Conservation (phyloP, 2,113 vertebrate species). For the Hippocampus barbouri region DNA sequence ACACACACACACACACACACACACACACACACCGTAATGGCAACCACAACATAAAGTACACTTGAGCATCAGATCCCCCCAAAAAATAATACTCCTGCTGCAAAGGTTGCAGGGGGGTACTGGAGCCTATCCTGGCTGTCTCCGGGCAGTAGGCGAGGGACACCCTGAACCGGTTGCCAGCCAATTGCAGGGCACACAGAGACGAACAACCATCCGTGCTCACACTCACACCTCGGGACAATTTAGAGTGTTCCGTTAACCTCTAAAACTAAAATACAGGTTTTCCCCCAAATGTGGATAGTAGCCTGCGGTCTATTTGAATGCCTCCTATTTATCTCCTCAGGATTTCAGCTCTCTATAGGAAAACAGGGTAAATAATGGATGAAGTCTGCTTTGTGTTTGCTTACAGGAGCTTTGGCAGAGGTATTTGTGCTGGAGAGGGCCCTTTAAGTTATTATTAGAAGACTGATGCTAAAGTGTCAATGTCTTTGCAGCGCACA, state of each 20-base stretch:
- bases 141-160: no score
- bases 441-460: background rate
- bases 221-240: no score
- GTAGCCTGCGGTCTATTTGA: background rate
- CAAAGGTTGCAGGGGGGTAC: no score
- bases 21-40: background rate
- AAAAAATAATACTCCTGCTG: no score
- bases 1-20: background rate
- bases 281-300: background rate
- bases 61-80: background rate
- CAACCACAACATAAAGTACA: background rate
- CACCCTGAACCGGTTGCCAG: no score
- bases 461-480: background rate
- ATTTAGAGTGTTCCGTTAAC: no score
- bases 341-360: background rate
- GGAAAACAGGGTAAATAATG: slow-evolving; percentile 4
- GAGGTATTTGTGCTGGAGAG: background rate
- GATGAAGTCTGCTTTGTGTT: background rate
- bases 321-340: background rate
- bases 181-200: no score
- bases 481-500: background rate
- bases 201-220: no score
- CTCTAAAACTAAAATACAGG: background rate
- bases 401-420: slow-evolving; percentile 7
- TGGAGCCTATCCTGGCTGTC: no score